Percentiles rank a stretch among this genome's conserved stretches.
Conservation (phyloP, 2,113 vertebrate species). For the Hemichromis elongatus region DNA sequence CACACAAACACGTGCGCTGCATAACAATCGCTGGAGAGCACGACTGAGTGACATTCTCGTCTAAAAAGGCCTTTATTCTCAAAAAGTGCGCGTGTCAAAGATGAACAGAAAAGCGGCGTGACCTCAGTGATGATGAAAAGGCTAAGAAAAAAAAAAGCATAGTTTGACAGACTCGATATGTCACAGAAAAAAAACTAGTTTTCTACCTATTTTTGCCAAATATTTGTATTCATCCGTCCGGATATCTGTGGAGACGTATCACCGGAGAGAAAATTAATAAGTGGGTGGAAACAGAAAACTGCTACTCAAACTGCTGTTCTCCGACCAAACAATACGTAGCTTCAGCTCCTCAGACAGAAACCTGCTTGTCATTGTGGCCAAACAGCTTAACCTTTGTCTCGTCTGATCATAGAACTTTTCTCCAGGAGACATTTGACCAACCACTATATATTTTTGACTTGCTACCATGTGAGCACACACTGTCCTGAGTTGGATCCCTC, state of each 20-base stretch:
- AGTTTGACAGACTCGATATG: neutral
- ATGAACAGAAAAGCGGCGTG: neutral
- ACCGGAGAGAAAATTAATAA: neutral
- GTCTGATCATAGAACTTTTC: neutral
- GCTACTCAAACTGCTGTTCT: neutral
- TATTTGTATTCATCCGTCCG: neutral
- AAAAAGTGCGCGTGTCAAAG: constrained; percentile 24
- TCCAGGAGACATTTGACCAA: neutral
- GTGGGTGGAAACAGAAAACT: neutral
- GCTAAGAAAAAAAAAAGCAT: neutral
- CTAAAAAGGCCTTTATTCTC: constrained; percentile 24
- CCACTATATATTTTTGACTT: neutral
- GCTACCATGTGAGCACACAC: neutral
- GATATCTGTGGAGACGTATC: neutral
- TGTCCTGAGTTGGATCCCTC: neutral
- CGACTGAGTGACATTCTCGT: constrained; percentile 16
- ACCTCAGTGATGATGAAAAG: neutral
- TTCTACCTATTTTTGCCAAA: neutral
- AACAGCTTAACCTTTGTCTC: neutral
- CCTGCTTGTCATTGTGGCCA: neutral
- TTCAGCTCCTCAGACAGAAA: neutral
- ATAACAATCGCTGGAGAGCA: neutral
- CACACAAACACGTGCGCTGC: neutral
- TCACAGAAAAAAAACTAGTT: neutral
- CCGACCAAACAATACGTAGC: neutral